Conservation (phyloP, 1,140 invertebrate genomes). For the Dendrolimus kikuchii region DNA sequence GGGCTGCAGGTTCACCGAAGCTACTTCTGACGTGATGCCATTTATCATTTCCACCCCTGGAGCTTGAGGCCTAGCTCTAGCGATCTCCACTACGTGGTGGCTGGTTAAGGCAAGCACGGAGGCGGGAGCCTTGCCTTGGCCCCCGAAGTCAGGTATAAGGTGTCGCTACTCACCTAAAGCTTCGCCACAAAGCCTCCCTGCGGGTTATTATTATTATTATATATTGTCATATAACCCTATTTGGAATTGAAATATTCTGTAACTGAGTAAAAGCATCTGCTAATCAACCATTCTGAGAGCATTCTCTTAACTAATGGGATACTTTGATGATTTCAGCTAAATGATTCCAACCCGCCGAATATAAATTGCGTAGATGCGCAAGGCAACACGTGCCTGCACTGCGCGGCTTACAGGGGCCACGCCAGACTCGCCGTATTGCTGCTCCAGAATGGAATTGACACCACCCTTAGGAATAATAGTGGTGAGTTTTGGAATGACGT, state of each 20-base stretch:
- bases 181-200: no score
- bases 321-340: slow-evolving; percentile 40
- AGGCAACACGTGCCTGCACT: slow-evolving; percentile 81
- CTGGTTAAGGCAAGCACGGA: no score
- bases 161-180: no score
- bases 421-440: slow-evolving; percentile 78
- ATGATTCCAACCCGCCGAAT: slow-evolving; percentile 52
- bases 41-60: no score
- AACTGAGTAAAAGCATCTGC: neutral
- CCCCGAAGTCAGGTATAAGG: no score
- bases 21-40: no score
- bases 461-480: slow-evolving; percentile 68
- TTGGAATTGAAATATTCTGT: neutral
- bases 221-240: no score
- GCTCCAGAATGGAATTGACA: slow-evolving; percentile 76
- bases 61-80: no score
- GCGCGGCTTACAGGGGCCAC: slow-evolving; percentile 78
- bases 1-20: no score
- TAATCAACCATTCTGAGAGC: neutral
- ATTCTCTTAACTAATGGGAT: neutral
- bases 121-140: no score
- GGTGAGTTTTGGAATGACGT: slow-evolving; percentile 33
- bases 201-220: no score
- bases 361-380: slow-evolving; percentile 68
- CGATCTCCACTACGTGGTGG: no score